Evolutionary conservation across 2,797 vertebrate genomes (phyloP).

Genomic region (Pampus argenteus): DNA sequence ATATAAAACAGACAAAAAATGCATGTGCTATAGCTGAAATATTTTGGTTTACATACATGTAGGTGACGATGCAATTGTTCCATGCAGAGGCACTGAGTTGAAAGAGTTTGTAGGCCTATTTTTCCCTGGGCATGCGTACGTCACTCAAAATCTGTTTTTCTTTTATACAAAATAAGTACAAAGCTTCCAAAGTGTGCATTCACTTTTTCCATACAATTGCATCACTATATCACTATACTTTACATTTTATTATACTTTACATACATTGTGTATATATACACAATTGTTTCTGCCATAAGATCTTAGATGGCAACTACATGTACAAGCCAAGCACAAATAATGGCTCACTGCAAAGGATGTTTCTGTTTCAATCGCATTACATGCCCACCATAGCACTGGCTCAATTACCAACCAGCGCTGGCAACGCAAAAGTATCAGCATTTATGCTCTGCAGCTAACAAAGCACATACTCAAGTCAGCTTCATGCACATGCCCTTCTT

Average conservation of each 20-base stretch:
- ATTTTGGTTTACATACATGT: conserved; percentile 73
- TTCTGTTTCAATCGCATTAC: conserved; percentile 23
- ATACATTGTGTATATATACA: too few species aligned
- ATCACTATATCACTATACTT: conserved; percentile 67
- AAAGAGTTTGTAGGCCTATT: conserved; percentile 70
- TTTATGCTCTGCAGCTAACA: conserved; percentile 37
- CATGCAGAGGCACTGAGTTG: conserved; percentile 87
- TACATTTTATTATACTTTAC: too few species aligned
- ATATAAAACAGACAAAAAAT: conserved; percentile 45
- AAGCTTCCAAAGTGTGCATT: conserved; percentile 70
- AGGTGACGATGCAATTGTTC: conserved; percentile 69
- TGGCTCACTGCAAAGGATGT: conserved; percentile 24
- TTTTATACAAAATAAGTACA: conserved; percentile 68
- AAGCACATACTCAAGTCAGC: conserved; percentile 75
- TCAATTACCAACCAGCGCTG: conserved; percentile 27
- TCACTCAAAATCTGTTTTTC: conserved; percentile 61
- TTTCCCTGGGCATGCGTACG: conserved; percentile 75
- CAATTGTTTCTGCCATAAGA: conserved; percentile 16
- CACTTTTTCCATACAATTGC: conserved; percentile 64
- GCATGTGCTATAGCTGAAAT: conserved; percentile 43
- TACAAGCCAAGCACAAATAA: conserved; percentile 23
- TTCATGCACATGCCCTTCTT: conserved; percentile 61
- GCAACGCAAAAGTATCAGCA: conserved; percentile 45
- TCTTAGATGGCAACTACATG: conserved; percentile 38
- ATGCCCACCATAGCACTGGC: conserved; percentile 16